These are phyloP conservation scores for Mungos mungo DNA, from an alignment of 2,113 vertebrate species.

Conservation along the genomic window DNA sequence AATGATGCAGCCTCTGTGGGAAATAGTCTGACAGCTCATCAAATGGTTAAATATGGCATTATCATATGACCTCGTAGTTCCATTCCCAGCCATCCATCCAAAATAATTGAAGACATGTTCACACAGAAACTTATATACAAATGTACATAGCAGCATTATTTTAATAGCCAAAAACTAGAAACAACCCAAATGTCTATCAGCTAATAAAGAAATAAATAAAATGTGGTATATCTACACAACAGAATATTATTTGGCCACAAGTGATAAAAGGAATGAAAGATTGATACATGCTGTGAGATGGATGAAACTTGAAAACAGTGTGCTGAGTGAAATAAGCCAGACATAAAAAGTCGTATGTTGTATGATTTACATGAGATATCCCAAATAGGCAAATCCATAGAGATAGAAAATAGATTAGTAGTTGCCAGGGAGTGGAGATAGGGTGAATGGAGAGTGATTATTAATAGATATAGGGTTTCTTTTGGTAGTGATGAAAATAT, in stretches of 20 bases:
- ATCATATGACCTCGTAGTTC: not conserved
- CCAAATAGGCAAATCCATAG: not conserved
- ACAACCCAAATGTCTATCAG: not conserved
- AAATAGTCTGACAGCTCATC: not conserved
- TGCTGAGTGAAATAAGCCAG: not conserved
- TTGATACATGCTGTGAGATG: not conserved
- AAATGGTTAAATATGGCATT: not conserved
- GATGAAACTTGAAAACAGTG: not conserved
- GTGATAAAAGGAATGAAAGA: not conserved
- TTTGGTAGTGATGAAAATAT: not conserved
- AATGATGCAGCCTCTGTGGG: not conserved
- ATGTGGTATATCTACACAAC: not conserved
- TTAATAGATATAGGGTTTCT: not conserved
- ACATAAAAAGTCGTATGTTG: not conserved
- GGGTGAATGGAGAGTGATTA: not conserved
- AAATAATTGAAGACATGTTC: not conserved
- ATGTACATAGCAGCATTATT: not conserved
- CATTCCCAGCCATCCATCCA: not conserved
- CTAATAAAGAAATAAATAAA: constrained; percentile 23
- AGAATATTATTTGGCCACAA: not conserved
- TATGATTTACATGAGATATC: not conserved
- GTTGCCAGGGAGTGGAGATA: not conserved
- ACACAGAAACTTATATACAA: not conserved
- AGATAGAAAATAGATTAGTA: not conserved
- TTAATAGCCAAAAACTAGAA: not conserved